These are phyloP conservation scores for Hippocampus kuda DNA, from an alignment of 2,797 vertebrate species.

Conservation along the genomic window DNA sequence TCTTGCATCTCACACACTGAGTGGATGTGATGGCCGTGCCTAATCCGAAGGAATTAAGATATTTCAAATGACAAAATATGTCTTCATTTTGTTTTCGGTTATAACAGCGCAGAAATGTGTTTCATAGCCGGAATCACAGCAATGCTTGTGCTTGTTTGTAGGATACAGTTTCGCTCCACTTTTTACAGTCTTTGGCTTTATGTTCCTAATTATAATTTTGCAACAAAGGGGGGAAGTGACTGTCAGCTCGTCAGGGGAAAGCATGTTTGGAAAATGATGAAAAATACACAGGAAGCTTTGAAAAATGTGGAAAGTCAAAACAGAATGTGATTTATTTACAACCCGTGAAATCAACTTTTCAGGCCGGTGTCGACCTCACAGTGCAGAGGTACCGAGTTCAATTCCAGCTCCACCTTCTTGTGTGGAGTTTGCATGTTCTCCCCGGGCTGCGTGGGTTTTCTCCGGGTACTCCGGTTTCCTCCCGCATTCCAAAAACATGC, in stretches of 20 bases:
- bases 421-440: too few species aligned
- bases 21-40: neutral
- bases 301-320: slow-evolving; percentile 1
- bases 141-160: neutral
- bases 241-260: neutral
- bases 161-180: neutral
- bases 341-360: neutral
- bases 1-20: neutral
- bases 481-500: too few species aligned
- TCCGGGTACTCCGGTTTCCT: too few species aligned
- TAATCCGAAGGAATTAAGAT: neutral
- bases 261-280: neutral
- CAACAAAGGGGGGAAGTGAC: neutral
- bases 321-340: slow-evolving; percentile 1
- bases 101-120: neutral
- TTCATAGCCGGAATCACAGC: neutral
- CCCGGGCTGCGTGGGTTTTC: too few species aligned
- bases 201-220: neutral
- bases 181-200: neutral
- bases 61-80: neutral
- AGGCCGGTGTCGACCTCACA: too few species aligned
- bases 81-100: neutral
- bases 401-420: too few species aligned
- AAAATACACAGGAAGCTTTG: neutral
- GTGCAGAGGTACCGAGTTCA: too few species aligned